Evolutionary conservation across 2,888 invertebrate species (phyloP), one percentile per base, ranked within the genome.

Genomic region (Dryadula phaetusa): DNA sequence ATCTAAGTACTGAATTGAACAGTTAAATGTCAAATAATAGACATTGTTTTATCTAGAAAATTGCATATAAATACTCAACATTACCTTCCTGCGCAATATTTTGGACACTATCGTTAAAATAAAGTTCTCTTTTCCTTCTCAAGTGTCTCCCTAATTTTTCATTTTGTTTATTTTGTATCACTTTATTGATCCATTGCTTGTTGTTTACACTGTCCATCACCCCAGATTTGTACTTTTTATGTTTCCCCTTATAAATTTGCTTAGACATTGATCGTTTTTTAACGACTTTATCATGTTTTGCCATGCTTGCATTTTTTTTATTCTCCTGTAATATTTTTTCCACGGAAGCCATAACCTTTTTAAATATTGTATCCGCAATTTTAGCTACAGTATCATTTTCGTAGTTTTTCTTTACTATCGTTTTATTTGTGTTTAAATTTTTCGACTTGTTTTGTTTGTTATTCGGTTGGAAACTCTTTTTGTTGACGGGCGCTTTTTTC

Each of bases 261-360:
- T 74, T 74, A 8, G 71, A 61, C 71, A 75, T 75, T 10, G 76
- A 73, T 46, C 75, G 67, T 34, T 78, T 79, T 42, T 75, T 70
- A 5, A 71, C 25, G 5, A 64, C 46, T 69, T 75, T 76, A 14
- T 60, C 22, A 47, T 69, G 47, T 58, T 68, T 70, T 4, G 63
- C 22, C 18, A 70, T 72, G 4, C 64, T 67, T 20, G 70, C 49
- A 37, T 68, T 71, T 46, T 70, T 75, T 37, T 77, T 72, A 40
- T 56, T 76, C 58, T 81, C 79, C 22, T 75, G 79, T 20, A 76
- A 74, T 47, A 85, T 69, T 70, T 79, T 81, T 54, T 82, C 76
- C 3, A 83, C 80, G 0, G 77, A 77, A 2, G 73, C 61, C 72
- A 82, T 77, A 2, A 84, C 80, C 72, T 75, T 75, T 18, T 80